Conservation (phyloP, 2,888 invertebrate species). For the Volucella inanis region DNA sequence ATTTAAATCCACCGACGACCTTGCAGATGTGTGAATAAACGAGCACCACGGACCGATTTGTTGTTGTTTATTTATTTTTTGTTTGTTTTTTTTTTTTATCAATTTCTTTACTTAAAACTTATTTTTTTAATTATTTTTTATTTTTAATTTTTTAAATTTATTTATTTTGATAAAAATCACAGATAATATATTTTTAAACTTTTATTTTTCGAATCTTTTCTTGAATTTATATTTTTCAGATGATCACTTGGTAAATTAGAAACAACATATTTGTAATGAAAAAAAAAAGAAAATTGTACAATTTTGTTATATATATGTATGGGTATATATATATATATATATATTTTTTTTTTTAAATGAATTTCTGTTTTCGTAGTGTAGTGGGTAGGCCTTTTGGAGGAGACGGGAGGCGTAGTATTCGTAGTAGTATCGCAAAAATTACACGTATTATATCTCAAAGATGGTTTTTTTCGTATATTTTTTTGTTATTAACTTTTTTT, state of each 20-base stretch:
- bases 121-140: slow-evolving; percentile 36
- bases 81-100: slow-evolving; percentile 37
- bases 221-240: slow-evolving; percentile 45
- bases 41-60: slow-evolving; percentile 71
- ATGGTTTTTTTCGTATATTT: slow-evolving; percentile 26
- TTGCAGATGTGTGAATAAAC: slow-evolving; percentile 76
- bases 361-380: slow-evolving; percentile 57
- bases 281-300: slow-evolving; percentile 57
- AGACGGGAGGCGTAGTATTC: slow-evolving; percentile 81
- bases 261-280: slow-evolving; percentile 60
- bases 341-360: slow-evolving; percentile 7
- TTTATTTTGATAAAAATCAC: slow-evolving; percentile 69
- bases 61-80: slow-evolving; percentile 49
- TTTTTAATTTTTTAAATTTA: slow-evolving; percentile 13
- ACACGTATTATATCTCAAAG: not conserved
- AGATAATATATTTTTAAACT: slow-evolving; percentile 65
- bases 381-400: slow-evolving; percentile 83
- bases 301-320: slow-evolving; percentile 37
- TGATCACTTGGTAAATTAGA: slow-evolving; percentile 71
- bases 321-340: no score
- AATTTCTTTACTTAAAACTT: slow-evolving; percentile 61
- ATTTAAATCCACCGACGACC: slow-evolving; percentile 81
- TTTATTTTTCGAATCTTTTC: slow-evolving; percentile 30
- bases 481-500: slow-evolving; percentile 25
- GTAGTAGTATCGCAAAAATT: slow-evolving; percentile 47